Base-by-base conservation (phyloP, 2,888 invertebrate genomes). In the Operophtera brumata region DNA sequence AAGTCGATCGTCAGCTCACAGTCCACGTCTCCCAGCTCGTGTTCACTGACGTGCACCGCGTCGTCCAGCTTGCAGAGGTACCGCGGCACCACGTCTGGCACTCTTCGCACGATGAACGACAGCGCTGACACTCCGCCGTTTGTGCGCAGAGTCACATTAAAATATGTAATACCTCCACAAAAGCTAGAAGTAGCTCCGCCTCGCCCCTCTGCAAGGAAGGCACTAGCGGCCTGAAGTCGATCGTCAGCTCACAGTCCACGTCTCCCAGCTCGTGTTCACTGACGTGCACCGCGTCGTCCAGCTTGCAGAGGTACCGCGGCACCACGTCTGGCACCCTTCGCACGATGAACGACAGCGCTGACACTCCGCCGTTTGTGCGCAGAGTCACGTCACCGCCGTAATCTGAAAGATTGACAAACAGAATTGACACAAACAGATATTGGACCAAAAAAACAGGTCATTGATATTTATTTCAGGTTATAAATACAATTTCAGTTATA, bases 261-360 rank as follows among this genome's bases (percentile, higher is more conserved):
- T 96, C 96, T 0, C 96, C 96, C 20, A 96, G 90, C 75, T 96
- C 96, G 69, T 96, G 96, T 70, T 96, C 96, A 69, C 94, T 95
- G 6, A 95, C 91, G 64, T 94, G 93, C 10, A 96, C 94, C 0
- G 95, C 94, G 34, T 93, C 91, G 67, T 96, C 95, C 40, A 96
- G 91, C 73, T 95, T 94, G 42, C 91, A 84, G 46, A 94, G 80
- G 48, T 94, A 92, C 47, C 94, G 92, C 0, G 95, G 94, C 39
- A 96, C 91, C 5, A 96, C 94, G 64, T 96, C 95, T 0, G 96
- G 96, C 0, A 96, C 96, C 62, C 96, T 91, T n/a, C 96, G 92
- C 1, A 96, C 94, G 51, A 96, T 95, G 67, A 96, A 96, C 9
- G 94, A 94, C 10, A 96, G 78, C 0, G 94, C 96, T 0, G 96